These are phyloP conservation scores for Ochlodes sylvanus DNA, from an alignment of 2,888 invertebrate genomes.

Conservation along the genomic window DNA sequence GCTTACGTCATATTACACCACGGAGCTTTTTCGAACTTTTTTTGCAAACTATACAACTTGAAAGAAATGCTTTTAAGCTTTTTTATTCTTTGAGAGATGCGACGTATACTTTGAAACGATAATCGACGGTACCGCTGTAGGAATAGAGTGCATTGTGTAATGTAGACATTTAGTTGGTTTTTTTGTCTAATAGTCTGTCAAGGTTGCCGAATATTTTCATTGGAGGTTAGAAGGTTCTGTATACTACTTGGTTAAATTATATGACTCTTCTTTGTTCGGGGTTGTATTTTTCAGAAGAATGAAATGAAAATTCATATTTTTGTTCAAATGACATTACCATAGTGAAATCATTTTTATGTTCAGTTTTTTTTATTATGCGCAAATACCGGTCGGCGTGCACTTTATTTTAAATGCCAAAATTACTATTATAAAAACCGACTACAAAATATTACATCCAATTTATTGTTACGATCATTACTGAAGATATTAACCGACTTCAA, in stretches of 20 bases:
- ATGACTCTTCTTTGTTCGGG: not conserved
- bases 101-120: constrained; percentile 7
- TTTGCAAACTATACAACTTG: constrained; percentile 49
- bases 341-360: too few species aligned
- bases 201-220: constrained; percentile 19
- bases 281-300: constrained; percentile 10
- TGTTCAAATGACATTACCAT: too few species aligned
- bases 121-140: not conserved
- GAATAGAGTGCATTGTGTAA: constrained; percentile 18
- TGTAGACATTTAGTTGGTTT: not conserved
- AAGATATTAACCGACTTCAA: too few species aligned
- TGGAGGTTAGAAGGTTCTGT: constrained; percentile 31
- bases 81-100: constrained; percentile 41
- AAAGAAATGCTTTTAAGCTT: constrained; percentile 58
- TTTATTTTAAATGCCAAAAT: too few species aligned
- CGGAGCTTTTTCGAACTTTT: constrained; percentile 46
- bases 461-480: too few species aligned
- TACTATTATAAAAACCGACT: too few species aligned
- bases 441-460: too few species aligned
- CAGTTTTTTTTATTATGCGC: too few species aligned
- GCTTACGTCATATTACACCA: constrained; percentile 64
- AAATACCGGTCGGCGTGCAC: too few species aligned
- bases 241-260: constrained; percentile 18
- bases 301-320: too few species aligned
- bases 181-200: constrained; percentile 26